These are phyloP conservation scores for Semibalanus balanoides DNA, from an alignment of 1,140 invertebrate genomes.

Conservation along the genomic window DNA sequence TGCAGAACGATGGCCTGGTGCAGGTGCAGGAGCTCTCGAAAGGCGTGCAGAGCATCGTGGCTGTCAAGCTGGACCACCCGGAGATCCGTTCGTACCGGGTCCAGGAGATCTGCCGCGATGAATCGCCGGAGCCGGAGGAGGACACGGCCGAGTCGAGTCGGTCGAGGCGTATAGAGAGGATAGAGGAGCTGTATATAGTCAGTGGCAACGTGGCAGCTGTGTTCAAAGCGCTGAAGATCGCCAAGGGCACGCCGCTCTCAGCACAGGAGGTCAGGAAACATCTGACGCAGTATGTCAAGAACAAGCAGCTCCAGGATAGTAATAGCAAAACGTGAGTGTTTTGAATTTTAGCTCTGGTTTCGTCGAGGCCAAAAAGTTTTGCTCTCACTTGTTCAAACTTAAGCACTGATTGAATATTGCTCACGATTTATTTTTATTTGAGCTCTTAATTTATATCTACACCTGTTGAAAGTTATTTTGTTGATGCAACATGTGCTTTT, in stretches of 20 bases:
- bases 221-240: conserved; percentile 35
- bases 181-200: conserved; percentile 53
- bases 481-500: no score
- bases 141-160: conserved; percentile 27
- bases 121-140: conserved; percentile 24
- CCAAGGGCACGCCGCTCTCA: conserved; percentile 32
- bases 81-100: conserved; percentile 27
- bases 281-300: conserved; percentile 62
- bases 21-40: conserved; percentile 51
- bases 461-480: no score
- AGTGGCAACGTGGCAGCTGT: conserved; percentile 48
- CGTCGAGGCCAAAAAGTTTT: no score
- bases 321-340: conserved; percentile 26
- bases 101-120: conserved; percentile 27
- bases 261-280: conserved; percentile 48
- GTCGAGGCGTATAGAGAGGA: conserved; percentile 15
- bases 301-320: conserved; percentile 46
- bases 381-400: no score
- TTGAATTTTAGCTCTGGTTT: no score
- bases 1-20: conserved; percentile 44
- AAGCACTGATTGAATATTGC: no score
- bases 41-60: conserved; percentile 52
- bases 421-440: no score
- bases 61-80: conserved; percentile 40
- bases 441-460: no score